Evolutionary conservation across 2,113 vertebrate species (phyloP).

Genomic region (Anhinga rufa): DNA sequence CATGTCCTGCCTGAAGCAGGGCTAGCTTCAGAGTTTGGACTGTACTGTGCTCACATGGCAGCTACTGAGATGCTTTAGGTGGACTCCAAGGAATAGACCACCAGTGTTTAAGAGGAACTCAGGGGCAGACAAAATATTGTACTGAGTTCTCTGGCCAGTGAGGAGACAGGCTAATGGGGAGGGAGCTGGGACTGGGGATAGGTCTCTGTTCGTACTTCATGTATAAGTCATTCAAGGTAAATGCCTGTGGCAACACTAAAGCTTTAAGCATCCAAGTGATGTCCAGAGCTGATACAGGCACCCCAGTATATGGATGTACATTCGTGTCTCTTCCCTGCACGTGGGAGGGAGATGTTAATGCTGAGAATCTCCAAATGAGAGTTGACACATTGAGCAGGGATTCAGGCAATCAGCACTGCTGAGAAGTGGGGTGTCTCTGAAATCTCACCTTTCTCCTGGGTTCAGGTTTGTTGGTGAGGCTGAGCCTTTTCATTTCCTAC

Average conservation of each 20-base stretch:
- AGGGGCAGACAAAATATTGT: neutral
- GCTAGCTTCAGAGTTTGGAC: neutral
- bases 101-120: neutral
- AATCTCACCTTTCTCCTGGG: neutral
- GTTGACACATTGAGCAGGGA: neutral
- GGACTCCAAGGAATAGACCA: neutral
- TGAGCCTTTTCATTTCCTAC: neutral
- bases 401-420: neutral
- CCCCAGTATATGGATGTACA: rapidly evolving
- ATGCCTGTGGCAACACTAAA: neutral
- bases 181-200: neutral
- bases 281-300: neutral
- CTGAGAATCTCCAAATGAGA: neutral
- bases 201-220: neutral
- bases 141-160: neutral
- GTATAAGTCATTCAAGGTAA: neutral
- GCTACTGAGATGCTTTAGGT: neutral
- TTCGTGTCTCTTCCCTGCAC: neutral
- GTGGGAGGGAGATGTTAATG: neutral
- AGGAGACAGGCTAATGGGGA: neutral
- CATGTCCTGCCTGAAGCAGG: neutral
- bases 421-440: neutral
- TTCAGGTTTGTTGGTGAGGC: neutral
- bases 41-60: neutral
- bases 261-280: neutral